phyloP scores from a whole-genome alignment of 2,888 invertebrate species.

The Drosophila greeni region DNA sequence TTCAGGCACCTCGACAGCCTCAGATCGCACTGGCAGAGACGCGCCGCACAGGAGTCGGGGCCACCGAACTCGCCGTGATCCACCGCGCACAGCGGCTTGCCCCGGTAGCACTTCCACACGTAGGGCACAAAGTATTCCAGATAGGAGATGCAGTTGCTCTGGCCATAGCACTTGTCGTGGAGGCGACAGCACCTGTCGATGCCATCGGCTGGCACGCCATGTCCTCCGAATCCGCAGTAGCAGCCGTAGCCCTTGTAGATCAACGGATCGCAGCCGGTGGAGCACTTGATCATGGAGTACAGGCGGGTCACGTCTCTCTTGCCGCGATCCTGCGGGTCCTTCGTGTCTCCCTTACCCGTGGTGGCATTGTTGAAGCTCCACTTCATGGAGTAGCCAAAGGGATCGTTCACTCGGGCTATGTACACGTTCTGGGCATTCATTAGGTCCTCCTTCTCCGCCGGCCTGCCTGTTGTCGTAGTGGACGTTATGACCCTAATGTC shows the following conservation, averaged over 20 bases:
- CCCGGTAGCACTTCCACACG: constrained; percentile 90
- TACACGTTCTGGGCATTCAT: constrained; percentile 68
- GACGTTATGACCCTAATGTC: constrained; percentile 53
- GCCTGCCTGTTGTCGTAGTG: constrained; percentile 18
- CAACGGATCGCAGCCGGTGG: constrained; percentile 90
- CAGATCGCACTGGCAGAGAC: constrained; percentile 91
- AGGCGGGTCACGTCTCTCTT: constrained; percentile 88
- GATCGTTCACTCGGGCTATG: constrained; percentile 77
- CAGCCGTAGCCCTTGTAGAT: constrained; percentile 93
- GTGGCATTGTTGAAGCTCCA: constrained; percentile 69
- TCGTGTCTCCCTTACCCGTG: neutral
- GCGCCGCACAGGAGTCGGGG: constrained; percentile 85
- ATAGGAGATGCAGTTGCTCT: constrained; percentile 87
- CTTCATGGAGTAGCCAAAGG: constrained; percentile 78
- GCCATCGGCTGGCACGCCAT: constrained; percentile 87
- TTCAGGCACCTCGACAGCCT: constrained; percentile 88
- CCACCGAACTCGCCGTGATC: constrained; percentile 82
- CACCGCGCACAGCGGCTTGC: constrained; percentile 85
- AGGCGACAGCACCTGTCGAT: constrained; percentile 89
- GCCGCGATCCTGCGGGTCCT: constrained; percentile 79
- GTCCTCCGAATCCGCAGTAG: constrained; percentile 92
- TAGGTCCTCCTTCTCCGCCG: constrained; percentile 44
- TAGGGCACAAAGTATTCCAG: constrained; percentile 92
- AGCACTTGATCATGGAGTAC: constrained; percentile 91
- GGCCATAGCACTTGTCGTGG: constrained; percentile 92